Evolutionary conservation across 2,113 vertebrate genomes (phyloP).

Genomic region (Grantiella picta): DNA sequence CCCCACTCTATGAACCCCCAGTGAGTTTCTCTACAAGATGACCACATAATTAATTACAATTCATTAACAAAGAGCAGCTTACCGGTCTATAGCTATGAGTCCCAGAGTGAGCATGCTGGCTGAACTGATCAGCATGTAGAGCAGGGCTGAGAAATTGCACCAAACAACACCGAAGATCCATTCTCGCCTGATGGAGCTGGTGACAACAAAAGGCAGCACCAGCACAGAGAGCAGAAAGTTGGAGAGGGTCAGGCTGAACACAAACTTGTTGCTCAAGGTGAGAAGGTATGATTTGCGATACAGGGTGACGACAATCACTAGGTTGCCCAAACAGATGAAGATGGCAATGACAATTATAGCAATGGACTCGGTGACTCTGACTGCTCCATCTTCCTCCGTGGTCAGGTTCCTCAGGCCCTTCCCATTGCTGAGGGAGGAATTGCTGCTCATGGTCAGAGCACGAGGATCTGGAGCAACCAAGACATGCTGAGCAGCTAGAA

Average conservation of each 20-base stretch:
- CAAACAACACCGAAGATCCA: constrained; percentile 98
- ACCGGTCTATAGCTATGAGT: constrained; percentile 95
- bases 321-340: constrained; percentile 90
- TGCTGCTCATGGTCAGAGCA: constrained; percentile 86
- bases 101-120: constrained; percentile 98
- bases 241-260: constrained; percentile 95
- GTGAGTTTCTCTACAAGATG: background rate
- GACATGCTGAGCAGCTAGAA: constrained; percentile 70
- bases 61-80: constrained; percentile 14
- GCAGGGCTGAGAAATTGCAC: constrained; percentile 96
- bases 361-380: constrained; percentile 79
- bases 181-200: constrained; percentile 86
- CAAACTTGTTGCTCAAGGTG: constrained; percentile 97
- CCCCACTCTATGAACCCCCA: background rate
- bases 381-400: constrained; percentile 31
- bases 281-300: constrained; percentile 94
- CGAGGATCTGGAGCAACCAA: constrained; percentile 40
- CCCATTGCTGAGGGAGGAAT: constrained; percentile 77
- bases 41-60: background rate
- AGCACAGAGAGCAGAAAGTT: constrained; percentile 91
- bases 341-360: constrained; percentile 88
- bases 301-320: constrained; percentile 87
- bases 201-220: constrained; percentile 92
- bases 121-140: constrained; percentile 96
- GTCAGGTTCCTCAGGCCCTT: constrained; percentile 75